Percentiles rank a stretch among this genome's conserved stretches.
phyloP scores from a whole-genome alignment of 2,888 invertebrate genomes.

The Yponomeuta evonymella region DNA sequence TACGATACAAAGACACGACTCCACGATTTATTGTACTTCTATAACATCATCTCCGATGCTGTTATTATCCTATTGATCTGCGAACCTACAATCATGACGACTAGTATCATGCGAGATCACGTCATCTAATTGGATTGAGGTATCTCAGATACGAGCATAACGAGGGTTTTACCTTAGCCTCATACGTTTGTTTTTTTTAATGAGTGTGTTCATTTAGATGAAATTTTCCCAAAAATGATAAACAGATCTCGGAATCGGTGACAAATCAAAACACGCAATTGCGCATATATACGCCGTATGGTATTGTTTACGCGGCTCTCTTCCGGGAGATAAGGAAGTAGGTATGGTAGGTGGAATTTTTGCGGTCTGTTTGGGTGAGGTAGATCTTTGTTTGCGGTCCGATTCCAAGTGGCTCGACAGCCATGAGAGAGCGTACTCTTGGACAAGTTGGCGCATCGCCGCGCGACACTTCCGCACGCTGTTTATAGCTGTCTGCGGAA shows the following conservation, averaged over 20 bases:
- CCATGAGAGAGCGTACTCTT: not conserved
- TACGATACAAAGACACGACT: constrained; percentile 43
- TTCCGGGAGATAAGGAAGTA: constrained; percentile 59
- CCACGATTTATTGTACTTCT: constrained; percentile 34
- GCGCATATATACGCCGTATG: not conserved
- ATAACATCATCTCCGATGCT: constrained; percentile 23
- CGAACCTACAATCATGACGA: constrained; percentile 5
- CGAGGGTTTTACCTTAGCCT: not conserved
- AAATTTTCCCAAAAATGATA: not conserved
- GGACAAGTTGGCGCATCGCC: not conserved
- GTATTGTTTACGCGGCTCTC: constrained; percentile 26
- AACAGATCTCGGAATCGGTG: not conserved
- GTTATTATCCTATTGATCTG: constrained; percentile 25
- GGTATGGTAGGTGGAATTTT: constrained; percentile 31
- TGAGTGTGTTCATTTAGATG: not conserved
- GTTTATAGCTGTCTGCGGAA: constrained; percentile 65
- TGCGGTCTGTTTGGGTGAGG: not conserved
- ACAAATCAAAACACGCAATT: not conserved
- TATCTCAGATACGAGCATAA: not conserved
- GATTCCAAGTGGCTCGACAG: constrained; percentile 6
- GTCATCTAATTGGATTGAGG: constrained; percentile 5
- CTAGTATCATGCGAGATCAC: constrained; percentile 8
- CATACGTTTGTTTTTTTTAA: not conserved
- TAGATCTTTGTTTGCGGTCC: constrained; percentile 21
- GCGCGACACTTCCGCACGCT: constrained; percentile 52